Conservation (phyloP, 2,113 vertebrate genomes). For the Scomber scombrus region DNA sequence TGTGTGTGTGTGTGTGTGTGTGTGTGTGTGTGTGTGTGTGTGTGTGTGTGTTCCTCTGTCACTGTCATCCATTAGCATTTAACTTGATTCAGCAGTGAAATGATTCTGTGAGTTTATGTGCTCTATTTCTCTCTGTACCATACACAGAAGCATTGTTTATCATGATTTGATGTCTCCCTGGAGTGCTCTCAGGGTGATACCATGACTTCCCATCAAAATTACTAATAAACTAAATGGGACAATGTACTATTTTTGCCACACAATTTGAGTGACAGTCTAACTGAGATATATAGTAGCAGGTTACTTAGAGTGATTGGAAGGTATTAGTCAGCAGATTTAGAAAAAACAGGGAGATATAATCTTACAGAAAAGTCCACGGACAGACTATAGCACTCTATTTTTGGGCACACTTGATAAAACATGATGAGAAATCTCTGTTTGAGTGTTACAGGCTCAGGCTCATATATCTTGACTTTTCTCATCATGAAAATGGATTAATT, state of each 20-base stretch:
- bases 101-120: conserved; percentile 16
- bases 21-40: too few relatives aligned
- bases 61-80: conserved; percentile 32
- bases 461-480: conserved; percentile 11
- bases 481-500: conserved; percentile 26
- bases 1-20: not conserved
- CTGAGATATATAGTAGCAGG: not conserved
- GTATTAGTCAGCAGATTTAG: conserved; percentile 26
- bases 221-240: conserved; percentile 30
- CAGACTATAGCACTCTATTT: not conserved
- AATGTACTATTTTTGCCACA: conserved; percentile 23
- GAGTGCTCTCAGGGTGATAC: conserved; percentile 14
- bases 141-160: conserved; percentile 40
- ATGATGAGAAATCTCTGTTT: conserved; percentile 5
- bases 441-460: not conserved
- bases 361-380: not conserved
- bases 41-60: not conserved
- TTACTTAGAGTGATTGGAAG: conserved; percentile 11
- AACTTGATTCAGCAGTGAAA: conserved; percentile 41
- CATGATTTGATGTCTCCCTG: conserved; percentile 37
- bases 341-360: not conserved
- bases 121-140: conserved; percentile 30
- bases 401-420: conserved; percentile 3
- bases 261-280: conserved; percentile 8
- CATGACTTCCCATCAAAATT: conserved; percentile 28